Percentiles rank a stretch among this genome's conserved stretches.
Evolutionary conservation across 2,888 invertebrate species (phyloP).

Genomic region (Cylindroiulus punctatus): DNA sequence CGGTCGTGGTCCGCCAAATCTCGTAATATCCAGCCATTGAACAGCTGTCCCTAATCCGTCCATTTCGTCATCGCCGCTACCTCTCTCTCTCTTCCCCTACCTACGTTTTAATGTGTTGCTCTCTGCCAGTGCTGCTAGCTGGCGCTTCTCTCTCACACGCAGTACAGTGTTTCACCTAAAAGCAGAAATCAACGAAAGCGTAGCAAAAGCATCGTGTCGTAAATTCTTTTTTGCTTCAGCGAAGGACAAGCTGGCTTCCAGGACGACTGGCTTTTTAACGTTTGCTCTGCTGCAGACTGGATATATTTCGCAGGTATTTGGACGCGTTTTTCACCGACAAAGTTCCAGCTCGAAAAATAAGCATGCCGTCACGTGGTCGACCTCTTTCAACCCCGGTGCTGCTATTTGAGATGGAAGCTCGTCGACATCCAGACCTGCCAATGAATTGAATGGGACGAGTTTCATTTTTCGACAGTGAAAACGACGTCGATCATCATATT

Average conservation of each 20-base stretch:
- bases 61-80: neutral
- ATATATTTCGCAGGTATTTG: neutral
- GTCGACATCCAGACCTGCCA: neutral
- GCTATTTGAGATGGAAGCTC: neutral
- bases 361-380: slow-evolving; percentile 33
- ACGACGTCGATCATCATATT: neutral
- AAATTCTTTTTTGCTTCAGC: neutral
- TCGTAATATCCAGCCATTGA: slow-evolving; percentile 34
- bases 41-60: slow-evolving; percentile 25
- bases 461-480: neutral
- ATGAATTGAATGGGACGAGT: neutral
- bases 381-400: slow-evolving; percentile 31
- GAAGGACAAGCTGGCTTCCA: neutral
- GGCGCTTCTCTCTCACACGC: neutral
- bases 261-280: neutral
- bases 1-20: neutral
- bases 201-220: neutral
- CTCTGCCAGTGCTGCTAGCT: neutral
- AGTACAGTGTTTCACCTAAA: slow-evolving; percentile 12
- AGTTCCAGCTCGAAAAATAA: neutral
- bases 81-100: slow-evolving; percentile 26
- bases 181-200: slow-evolving; percentile 7
- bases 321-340: neutral
- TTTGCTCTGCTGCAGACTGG: neutral
- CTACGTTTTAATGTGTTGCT: slow-evolving; percentile 26